Percentiles rank a stretch among this genome's conserved stretches.
Evolutionary conservation across 1,140 invertebrate species (phyloP).

Genomic region (Ips typographus): DNA sequence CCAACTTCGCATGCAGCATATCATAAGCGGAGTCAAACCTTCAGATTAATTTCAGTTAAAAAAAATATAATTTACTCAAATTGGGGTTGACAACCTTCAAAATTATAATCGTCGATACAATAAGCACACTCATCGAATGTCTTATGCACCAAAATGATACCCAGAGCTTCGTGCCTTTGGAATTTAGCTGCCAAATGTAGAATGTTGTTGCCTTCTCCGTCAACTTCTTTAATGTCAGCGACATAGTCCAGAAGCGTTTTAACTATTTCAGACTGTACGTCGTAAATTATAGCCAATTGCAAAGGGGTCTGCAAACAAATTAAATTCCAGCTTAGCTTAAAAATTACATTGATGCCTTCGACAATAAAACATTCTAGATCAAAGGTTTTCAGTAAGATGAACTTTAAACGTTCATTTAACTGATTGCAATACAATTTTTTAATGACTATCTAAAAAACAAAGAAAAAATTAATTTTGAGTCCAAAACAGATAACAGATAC

Average conservation of each 20-base stretch:
- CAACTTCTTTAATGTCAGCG: constrained; percentile 36
- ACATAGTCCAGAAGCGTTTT: constrained; percentile 35
- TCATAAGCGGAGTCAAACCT: constrained; percentile 46
- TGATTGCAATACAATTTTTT: too few species aligned
- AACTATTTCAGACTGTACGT: constrained; percentile 34
- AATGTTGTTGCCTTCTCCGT: constrained; percentile 44
- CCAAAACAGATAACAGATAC: too few species aligned
- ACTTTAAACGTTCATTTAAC: too few species aligned
- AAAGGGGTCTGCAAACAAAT: constrained; percentile 41
- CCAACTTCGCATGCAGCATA: constrained; percentile 39
- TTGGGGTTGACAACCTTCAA: constrained; percentile 21
- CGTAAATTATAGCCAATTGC: constrained; percentile 42
- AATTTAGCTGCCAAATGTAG: constrained; percentile 42
- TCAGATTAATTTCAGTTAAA: constrained; percentile 7
- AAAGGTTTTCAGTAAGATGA: too few species aligned
- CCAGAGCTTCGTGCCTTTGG: constrained; percentile 25
- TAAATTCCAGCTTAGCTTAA: too few species aligned
- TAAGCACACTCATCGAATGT: neutral
- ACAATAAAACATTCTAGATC: too few species aligned
- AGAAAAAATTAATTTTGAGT: too few species aligned
- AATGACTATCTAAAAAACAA: too few species aligned
- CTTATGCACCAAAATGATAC: constrained; percentile 29
- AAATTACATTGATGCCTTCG: too few species aligned
- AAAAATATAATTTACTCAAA: neutral
- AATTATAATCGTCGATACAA: constrained; percentile 34